Base-by-base conservation (phyloP, 2,797 vertebrate species). In the Apogon talboti region DNA sequence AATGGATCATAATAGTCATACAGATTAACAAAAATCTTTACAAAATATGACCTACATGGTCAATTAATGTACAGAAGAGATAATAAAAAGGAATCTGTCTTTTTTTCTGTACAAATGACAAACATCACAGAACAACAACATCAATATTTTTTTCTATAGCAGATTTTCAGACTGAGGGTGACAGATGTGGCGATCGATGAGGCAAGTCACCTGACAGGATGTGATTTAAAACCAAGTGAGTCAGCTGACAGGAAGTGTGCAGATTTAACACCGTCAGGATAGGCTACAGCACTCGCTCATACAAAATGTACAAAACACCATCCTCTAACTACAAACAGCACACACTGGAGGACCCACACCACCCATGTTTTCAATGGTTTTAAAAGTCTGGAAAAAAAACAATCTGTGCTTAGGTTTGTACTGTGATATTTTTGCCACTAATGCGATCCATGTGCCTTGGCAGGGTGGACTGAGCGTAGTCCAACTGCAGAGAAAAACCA, bases 251-350 rank as follows among this genome's bases (percentile, higher is more conserved):
- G 95, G 94, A 95, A 92, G 94, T 95, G 94, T 94, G 94, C 85
- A 93, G 95, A 95, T 93, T 92, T 90, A 93, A 95, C 93, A 91
- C 91, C 84, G 82, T 93, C 90, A 94, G 94, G 94, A 92, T 93
- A 94, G 95, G 94, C 95, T 96, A 98, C 95, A 94, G 93, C 96
- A 97, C 95, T 95, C 95, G 91, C 93, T 96, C 93, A 95, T 98
- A 97, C 96, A 98, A 98, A 98, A 98, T 94, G 95, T 98, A 98
- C 96, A 99, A 98, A 99, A 98, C 96, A 96, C 95, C 89, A 87
- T 94, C 94, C 85, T 96, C 95, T 96, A 97, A 96, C 95, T 95
- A 96, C 93, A 94, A 94, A 95, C 93, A 95, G 94, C 94, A 91
- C 72, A 88, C 76, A 76, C 42, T 42, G 68, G 76, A 76, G 84